These are phyloP conservation scores for Amblyraja radiata DNA, from an alignment of 2,797 vertebrate species.

Conservation along the genomic window DNA sequence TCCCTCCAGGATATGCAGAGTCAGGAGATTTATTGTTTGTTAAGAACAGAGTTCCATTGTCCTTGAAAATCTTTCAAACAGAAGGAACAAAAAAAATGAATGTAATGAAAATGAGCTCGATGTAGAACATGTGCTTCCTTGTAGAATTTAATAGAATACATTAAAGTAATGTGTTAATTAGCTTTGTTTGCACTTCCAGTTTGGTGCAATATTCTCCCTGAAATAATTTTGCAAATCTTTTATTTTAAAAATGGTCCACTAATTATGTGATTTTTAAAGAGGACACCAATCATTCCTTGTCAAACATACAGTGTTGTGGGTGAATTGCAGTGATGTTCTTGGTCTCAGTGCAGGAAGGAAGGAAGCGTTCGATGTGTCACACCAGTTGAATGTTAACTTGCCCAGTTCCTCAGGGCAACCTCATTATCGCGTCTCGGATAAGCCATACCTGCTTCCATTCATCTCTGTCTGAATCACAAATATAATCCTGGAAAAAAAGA, in stretches of 20 bases:
- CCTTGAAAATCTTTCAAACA: neutral
- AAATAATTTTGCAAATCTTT: neutral
- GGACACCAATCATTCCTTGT: neutral
- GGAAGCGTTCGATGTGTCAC: neutral
- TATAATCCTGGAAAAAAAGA: neutral
- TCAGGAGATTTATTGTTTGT: neutral
- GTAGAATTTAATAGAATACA: neutral
- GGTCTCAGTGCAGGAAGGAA: neutral
- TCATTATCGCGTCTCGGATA: neutral
- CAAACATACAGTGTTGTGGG: neutral
- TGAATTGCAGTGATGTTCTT: neutral
- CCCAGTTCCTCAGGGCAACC: neutral
- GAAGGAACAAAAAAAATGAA: neutral
- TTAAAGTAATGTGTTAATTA: slow-evolving; percentile 5
- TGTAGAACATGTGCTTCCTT: neutral
- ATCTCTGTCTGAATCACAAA: neutral
- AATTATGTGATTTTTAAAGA: neutral
- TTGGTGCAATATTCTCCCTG: neutral
- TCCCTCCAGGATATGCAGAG: neutral
- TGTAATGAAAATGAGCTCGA: neutral
- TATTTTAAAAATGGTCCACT: neutral
- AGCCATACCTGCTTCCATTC: neutral
- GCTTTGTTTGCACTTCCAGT: neutral
- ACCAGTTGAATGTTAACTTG: neutral
- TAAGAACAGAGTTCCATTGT: neutral